Evolutionary conservation across 2,797 vertebrate species (phyloP), one percentile per base, ranked within the genome.

Genomic region (Schizopygopsis malacanthus): DNA sequence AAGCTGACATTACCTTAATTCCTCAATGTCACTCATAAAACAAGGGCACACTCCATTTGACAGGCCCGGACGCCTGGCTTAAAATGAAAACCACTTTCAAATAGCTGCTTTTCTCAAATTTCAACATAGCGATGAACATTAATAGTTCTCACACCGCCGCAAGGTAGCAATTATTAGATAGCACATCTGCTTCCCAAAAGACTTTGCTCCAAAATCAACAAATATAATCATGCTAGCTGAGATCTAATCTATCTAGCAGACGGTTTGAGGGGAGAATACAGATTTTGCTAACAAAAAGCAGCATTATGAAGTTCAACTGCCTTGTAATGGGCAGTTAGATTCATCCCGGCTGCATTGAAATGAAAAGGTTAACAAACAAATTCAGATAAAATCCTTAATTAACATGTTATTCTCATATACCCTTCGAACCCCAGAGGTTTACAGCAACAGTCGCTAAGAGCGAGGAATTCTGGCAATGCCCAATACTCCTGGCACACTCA

Each of bases 401-500:
- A 89, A 86, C 63, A 77, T 82, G 45, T 90, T 86, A 84, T 88
- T 79, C 87, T 90, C 73, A 22, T 41, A 33, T 50, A 77, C 15
- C 10, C 59, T 67, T 88, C 87, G 79, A 41, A 78, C 83, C 75
- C 75, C 87, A 83, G 90, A 52, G 45, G 80, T 80, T 77, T 76
- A 63, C 13, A 80, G 87, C 85, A 18, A 77, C 76, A 84, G 82
- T 33, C 87, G 79, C 82, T 88, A 88, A 82, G 84, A 77, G 84
- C 41, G 86, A 87, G 72, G 4, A 20, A 37, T 67, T 88, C 91
- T 83, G 85, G 84, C 83, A 79, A 89, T 88, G 88, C 86, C 69
- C 72, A 39, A 87, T 88, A 61, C 89, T 90, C 90, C 88, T 89
- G 92, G 91, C 87, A 92, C 91, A 92, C 93, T 94, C 93, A 94